Evolutionary conservation across 2,888 invertebrate genomes (phyloP).

Genomic region (Villa cingulata): DNA sequence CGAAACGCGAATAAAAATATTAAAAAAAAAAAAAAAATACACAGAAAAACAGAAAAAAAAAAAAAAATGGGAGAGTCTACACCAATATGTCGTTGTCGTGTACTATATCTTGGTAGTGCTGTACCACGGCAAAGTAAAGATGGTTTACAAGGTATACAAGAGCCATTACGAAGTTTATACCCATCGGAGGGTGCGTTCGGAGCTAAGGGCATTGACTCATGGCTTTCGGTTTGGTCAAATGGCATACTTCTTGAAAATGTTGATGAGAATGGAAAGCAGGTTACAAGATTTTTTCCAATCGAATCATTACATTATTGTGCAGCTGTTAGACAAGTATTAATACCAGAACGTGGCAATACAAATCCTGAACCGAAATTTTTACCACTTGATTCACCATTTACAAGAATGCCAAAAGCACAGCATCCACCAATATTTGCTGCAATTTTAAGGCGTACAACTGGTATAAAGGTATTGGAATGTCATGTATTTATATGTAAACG

Average conservation of each 20-base stretch:
- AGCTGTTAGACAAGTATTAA: slow-evolving; percentile 75
- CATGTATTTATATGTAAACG: slow-evolving; percentile 97
- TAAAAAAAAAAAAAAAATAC: background rate
- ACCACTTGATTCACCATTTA: slow-evolving; percentile 91
- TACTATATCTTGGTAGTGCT: slow-evolving; percentile 89
- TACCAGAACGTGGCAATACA: slow-evolving; percentile 48
- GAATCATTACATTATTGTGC: slow-evolving; percentile 92
- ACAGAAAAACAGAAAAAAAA: background rate
- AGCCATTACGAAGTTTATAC: slow-evolving; percentile 89
- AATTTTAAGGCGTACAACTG: slow-evolving; percentile 86
- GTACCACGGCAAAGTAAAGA: slow-evolving; percentile 97
- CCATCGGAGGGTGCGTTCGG: slow-evolving; percentile 85
- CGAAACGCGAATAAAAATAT: background rate
- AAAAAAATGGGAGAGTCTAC: slow-evolving; percentile 57
- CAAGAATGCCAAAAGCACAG: slow-evolving; percentile 76
- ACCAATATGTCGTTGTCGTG: slow-evolving; percentile 92
- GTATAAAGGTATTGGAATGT: slow-evolving; percentile 96
- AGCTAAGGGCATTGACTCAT: slow-evolving; percentile 84
- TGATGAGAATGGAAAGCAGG: slow-evolving; percentile 86
- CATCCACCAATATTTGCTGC: slow-evolving; percentile 97
- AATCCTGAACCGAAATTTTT: slow-evolving; percentile 72
- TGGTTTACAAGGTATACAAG: slow-evolving; percentile 93
- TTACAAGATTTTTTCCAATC: slow-evolving; percentile 91
- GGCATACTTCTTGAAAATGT: slow-evolving; percentile 91
- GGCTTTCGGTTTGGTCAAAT: slow-evolving; percentile 95